Base-by-base conservation (phyloP, 2,888 invertebrate species). In the Calameuta filiformis region DNA sequence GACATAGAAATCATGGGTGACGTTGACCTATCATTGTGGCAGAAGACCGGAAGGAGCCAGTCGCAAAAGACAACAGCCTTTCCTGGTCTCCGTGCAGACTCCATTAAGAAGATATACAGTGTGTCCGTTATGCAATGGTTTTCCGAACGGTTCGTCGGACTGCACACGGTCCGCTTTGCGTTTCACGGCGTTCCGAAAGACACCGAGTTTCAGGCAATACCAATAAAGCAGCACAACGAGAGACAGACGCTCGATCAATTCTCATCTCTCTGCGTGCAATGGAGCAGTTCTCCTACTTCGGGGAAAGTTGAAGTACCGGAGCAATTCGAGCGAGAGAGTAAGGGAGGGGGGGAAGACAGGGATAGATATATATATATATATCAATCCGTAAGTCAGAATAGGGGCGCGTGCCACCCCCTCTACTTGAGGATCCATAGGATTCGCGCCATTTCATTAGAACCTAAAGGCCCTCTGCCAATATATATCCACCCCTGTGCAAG, bases 161-260 rank as follows among this genome's bases (percentile, higher is more conserved):
- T 11, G 69, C 30, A 69, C 40, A 11, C 69, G 30, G 33, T 12
- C 15, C 12, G 71, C 9, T 9, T 9, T 2, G 15, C 9, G 23
- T 56, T 23, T 56, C 23, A 23, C 56, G 23, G 56, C 23, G 23
- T 15, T 23, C 23, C 23, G 56, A 56, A 56, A 56, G 56, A 9
- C 56, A 56, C 56, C 23, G 23, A 23, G 23, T 9, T 23, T 15
- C 23, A 9, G 56, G 2, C 56, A 56, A 6, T 9, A 9, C 23
- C 23, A 56, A 56, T 56, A 9, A 56, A 23, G 33, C 73, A 68
- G 35, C 75, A 35, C 76, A 56, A 35, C 35, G 56, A 35, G 73
- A 77, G 75, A 77, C 77, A 77, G 75, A 79, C 75, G n/a, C 75
- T 68, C 56, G 76, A 68, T 77, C 77, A 77, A 76, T 79, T 73